Evolutionary conservation across 2,797 vertebrate species (phyloP), one percentile per base, ranked within the genome.

Genomic region (Danio aesculapii): DNA sequence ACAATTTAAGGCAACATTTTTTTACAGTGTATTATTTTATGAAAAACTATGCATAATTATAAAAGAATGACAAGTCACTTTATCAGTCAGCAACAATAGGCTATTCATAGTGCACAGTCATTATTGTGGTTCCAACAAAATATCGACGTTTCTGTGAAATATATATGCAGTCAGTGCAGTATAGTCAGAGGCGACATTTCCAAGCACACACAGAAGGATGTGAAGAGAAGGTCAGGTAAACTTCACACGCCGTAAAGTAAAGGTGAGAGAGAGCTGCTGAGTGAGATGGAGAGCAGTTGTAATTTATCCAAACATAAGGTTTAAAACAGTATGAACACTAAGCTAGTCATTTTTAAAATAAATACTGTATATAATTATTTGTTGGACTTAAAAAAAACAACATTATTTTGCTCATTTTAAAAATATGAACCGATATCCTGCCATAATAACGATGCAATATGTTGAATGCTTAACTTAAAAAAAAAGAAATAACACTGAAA

Each of bases 191-290:
- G 21, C 3, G n/a, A 49, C 59, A 63, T 64, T 59, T 53, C 16
- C 59, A 64, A 53, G 64, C 21, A 68, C 64, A 63, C 5, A 63
- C 5, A 61, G 64, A 59, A 13, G 75, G 21, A 61, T 69, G 55
- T 78, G 44, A 78, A 69, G 66, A 50, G 75, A 69, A 69, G 76
- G 64, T 78, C 55, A 70, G 55, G 21, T 57, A 69, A 77, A 78
- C 64, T 50, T 69, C 53, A 59, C 76, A 69, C 66, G 0, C 76
- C 0, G 11, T 77, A 19, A 77, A 61, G 76, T 43, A 6, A 78
- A 78, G 55, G 76, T 61, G 55, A 52, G 66, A 68, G 66, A 11
- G 19, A 19, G 64, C 21, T 69, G 75, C 6, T 58, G 44, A 49
- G 53, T 41, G 64, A 49, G 53, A 46, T 30, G 46, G n/a, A 21